Conservation (phyloP, 2,113 vertebrate genomes). For the Rhineura floridana region DNA sequence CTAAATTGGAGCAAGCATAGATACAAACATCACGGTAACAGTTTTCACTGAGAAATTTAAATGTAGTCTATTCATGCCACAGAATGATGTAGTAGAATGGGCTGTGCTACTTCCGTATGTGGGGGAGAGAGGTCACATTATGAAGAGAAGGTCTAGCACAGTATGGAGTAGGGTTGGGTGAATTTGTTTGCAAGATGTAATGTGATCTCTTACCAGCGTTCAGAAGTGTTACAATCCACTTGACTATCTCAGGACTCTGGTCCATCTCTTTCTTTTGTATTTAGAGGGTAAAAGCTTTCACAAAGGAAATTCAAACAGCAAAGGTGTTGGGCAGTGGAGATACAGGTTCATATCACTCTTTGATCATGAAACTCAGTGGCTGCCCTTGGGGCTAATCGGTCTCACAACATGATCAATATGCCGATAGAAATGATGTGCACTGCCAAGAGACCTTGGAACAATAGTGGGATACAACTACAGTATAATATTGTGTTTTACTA, state of each 20-base stretch:
- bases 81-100: too few relatives aligned
- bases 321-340: neutral
- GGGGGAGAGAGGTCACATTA: neutral
- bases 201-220: too few relatives aligned
- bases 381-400: too few relatives aligned
- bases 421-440: too few relatives aligned
- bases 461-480: too few relatives aligned
- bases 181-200: neutral
- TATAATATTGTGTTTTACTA: too few relatives aligned
- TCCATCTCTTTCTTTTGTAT: too few relatives aligned
- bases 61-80: neutral
- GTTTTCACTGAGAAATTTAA: neutral
- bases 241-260: too few relatives aligned
- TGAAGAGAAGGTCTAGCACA: neutral
- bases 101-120: too few relatives aligned
- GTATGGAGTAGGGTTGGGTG: neutral
- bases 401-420: too few relatives aligned
- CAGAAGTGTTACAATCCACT: too few relatives aligned
- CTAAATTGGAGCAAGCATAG: neutral
- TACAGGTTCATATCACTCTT: neutral
- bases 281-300: neutral
- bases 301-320: neutral
- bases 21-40: neutral
- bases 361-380: neutral
- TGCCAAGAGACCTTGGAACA: too few relatives aligned